Evolutionary conservation across 2,113 vertebrate species (phyloP), one percentile per base, ranked within the genome.

Genomic region (Petrocephalus zakoni): DNA sequence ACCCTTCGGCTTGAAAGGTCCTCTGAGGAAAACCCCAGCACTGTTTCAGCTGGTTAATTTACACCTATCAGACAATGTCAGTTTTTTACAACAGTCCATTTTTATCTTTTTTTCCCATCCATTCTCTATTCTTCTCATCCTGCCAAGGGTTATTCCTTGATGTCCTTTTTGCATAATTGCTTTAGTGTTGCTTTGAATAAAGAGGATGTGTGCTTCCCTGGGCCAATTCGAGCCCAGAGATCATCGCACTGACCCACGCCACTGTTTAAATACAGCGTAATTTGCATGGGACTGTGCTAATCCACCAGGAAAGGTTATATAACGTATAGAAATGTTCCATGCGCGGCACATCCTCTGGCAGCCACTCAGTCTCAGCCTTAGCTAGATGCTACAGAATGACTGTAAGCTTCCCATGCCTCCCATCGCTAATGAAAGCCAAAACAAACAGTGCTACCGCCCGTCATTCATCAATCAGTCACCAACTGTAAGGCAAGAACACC

Each of bases 391-490:
- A 53, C n/a, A 34, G 25, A 53, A 55, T 7, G 25, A 55, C 0
- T 2, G 51, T 19, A 56, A 86, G 68, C 29, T 34, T 84, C 68
- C 86, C 75, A 89, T 83, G 81, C 55, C 46, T 89, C 78, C 19
- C 82, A 86, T 61, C 89, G 86, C 87, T 90, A 90, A 91, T 90
- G 87, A 90, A 89, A 88, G 84, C 82, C 89, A 64, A 90, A 89
- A 90, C 87, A 90, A 90, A 90, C 90, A 90, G 53, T 82, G 68
- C 88, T 90, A 88, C 85, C 56, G 51, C 85, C 46, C 89, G 87
- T 89, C 87, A 86, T 89, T 90, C 89, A 90, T 89, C 91, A 89
- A 89, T 90, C 90, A 91, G 87, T 89, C 89, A 53, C 87, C n/a
- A 51, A 84, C 86, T 85, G 88, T 89, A 87, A 61, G 13, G 85